Base-by-base conservation (phyloP, 2,888 invertebrate genomes). In the Dryomyza anilis region DNA sequence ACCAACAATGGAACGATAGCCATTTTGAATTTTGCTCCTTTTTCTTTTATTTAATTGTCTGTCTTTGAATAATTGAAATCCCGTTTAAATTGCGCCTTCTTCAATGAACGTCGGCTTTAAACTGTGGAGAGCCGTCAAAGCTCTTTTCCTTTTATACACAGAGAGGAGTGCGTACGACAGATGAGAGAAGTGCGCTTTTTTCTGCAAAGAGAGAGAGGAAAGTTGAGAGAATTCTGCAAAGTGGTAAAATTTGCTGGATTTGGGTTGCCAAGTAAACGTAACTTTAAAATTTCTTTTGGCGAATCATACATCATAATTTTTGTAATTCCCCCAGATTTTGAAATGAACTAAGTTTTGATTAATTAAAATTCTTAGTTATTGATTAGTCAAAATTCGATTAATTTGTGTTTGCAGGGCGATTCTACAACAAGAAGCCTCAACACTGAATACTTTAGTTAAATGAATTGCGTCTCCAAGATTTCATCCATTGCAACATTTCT, bases 1-100 rank as follows among this genome's bases (percentile, higher is more conserved):
- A 67, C 64, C 19, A 75, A 60, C 16, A 74, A 64, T 45, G 76
- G 75, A 66, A 76, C 65, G 30, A 74, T 64, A 8, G 76, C 70
- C 76, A 76, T 76, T 66, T 69, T 70, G 50, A 33, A 50, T 16
- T 27, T 45, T 30, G 21, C 5, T 27, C 7, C 16, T 16, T 29
- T 30, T 39, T 56, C 23, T 39, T 8, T 10, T 23, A 21, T 39
- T 56, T 25, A 6, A 33, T 33, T 19, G 10, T 19, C 30, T 30
- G 33, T 55, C 16, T 29, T 21, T 25, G 4, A 23, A 23, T 48
- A 23, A 16, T 48, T 19, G 8, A 48, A 23, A 23, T 48, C 12
- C 39, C 12, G 55, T 56, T 29, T 65, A 27, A 29, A 43, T 55
- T 50, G 33, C 10, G 16, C n/a, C 19, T 39, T 23, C 19, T 36